Base-by-base conservation (phyloP, 2,113 vertebrate genomes). In the Petaurus breviceps region DNA sequence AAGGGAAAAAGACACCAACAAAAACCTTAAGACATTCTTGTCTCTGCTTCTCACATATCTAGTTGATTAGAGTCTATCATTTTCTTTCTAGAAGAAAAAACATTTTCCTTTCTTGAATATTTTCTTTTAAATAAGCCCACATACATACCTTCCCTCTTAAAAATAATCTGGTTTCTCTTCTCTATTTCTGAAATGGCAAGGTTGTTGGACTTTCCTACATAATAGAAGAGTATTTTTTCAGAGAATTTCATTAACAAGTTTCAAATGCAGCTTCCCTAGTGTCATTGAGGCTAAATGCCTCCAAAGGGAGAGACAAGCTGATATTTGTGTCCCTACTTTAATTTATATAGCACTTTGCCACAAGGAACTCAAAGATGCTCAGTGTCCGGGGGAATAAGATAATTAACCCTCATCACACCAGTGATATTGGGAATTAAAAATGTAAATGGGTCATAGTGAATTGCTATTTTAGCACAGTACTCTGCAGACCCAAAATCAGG, bases 41-140 rank as follows among this genome's bases (percentile, higher is more conserved):
- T 95, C 28, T 31, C 1, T 92, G 26, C 14, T 97, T 93, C 47
- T 95, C 53, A 92, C 37, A 53, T 11, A n/a, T 16, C 49, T 90
- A 51, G 43, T 28, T 26, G 89, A 25, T 50, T 68, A 90, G 28
- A 95, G 92, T 14, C 51, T 91, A 94, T 89, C 54, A 24, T 55
- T 94, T 96, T 96, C 14, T 14, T 22, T 94, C 94, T 52, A 3
- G 92, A 77, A 46, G 31, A 95, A 93, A 94, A 95, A 89, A 61
- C 51, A 53, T 52, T 68, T 95, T 28, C 47, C 77, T 93, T 96
- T 91, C 28, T 91, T 90, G 11, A 92, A 90, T 95, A 51, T n/a
- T 51, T 93, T 91, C 55, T 8, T 23, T 31, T 37, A 90, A 92
- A 55, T 14, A 92, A 24, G 16, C 25, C 14, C 25, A 43, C 19